phyloP scores from a whole-genome alignment of 2,888 invertebrate species.

The Drosophila quinaria region DNA sequence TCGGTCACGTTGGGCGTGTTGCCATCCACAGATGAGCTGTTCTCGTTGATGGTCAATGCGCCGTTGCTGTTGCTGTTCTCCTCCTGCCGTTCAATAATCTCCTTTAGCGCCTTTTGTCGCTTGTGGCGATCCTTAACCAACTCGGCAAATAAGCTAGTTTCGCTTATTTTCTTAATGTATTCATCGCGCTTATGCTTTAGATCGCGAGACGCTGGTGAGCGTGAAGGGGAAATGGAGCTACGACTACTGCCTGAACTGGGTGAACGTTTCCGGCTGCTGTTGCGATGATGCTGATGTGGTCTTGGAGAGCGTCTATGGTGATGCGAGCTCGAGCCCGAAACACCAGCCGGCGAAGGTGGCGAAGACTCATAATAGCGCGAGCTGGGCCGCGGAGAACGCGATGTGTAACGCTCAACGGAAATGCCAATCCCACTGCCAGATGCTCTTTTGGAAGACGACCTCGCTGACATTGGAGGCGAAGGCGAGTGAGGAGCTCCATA shows the following conservation, averaged over 20 bases:
- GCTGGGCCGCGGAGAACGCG: constrained; percentile 82
- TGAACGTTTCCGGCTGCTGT: constrained; percentile 65
- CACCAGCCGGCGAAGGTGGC: constrained; percentile 83
- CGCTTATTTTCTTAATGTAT: constrained; percentile 93
- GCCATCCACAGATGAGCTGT: constrained; percentile 84
- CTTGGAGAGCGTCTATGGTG: constrained; percentile 72
- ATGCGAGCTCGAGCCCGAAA: constrained; percentile 60
- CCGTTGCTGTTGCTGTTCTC: constrained; percentile 86
- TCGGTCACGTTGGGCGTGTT: constrained; percentile 68
- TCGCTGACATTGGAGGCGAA: constrained; percentile 86
- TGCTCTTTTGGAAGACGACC: constrained; percentile 86
- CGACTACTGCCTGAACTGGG: constrained; percentile 73
- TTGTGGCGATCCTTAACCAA: constrained; percentile 94
- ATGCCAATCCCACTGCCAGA: constrained; percentile 62
- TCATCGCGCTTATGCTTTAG: constrained; percentile 87
- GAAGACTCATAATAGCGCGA: constrained; percentile 84
- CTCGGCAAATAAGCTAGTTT: constrained; percentile 95
- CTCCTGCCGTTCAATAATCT: constrained; percentile 89
- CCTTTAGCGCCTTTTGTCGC: constrained; percentile 90
- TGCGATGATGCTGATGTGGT: constrained; percentile 63
- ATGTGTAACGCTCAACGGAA: constrained; percentile 80
- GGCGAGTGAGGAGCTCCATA: constrained; percentile 73
- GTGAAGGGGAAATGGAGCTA: constrained; percentile 83
- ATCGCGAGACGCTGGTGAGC: constrained; percentile 84
- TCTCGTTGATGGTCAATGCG: constrained; percentile 83